Conservation (phyloP, 2,888 invertebrate species). For the Yponomeuta cagnagella region DNA sequence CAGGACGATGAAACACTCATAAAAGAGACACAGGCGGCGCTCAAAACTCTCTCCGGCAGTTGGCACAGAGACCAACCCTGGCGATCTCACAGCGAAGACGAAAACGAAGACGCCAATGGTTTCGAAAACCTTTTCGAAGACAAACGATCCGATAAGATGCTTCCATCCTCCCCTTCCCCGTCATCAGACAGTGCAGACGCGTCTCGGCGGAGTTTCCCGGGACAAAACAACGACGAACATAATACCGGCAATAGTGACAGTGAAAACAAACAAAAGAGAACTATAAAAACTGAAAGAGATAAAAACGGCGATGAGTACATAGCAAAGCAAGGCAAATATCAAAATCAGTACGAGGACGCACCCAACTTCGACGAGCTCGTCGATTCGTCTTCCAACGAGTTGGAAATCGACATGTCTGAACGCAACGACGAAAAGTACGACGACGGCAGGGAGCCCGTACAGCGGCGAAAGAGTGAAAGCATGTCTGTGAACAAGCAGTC, state of each 20-base stretch:
- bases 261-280: conserved; percentile 32
- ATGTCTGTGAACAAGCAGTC: conserved; percentile 70
- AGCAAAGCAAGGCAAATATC: conserved; percentile 61
- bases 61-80: conserved; percentile 84
- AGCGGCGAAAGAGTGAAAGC: conserved; percentile 70
- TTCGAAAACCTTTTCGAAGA: conserved; percentile 91
- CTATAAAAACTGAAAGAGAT: conserved; percentile 44
- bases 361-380: conserved; percentile 85
- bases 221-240: conserved; percentile 38
- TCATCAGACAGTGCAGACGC: conserved; percentile 77
- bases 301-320: conserved; percentile 55
- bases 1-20: conserved; percentile 90
- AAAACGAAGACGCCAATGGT: conserved; percentile 85
- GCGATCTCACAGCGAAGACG: conserved; percentile 75
- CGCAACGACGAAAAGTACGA: conserved; percentile 80
- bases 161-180: conserved; percentile 79
- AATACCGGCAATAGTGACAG: conserved; percentile 40
- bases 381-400: conserved; percentile 85
- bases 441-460: conserved; percentile 67
- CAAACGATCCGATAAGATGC: conserved; percentile 80
- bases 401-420: conserved; percentile 87
- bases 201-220: conserved; percentile 81
- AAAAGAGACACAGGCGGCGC: conserved; percentile 90
- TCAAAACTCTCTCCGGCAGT: conserved; percentile 90
- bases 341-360: conserved; percentile 78